Evolutionary conservation across 1,140 invertebrate genomes (phyloP), one percentile per base, ranked within the genome.

Genomic region (Drosophila trapezifrons): DNA sequence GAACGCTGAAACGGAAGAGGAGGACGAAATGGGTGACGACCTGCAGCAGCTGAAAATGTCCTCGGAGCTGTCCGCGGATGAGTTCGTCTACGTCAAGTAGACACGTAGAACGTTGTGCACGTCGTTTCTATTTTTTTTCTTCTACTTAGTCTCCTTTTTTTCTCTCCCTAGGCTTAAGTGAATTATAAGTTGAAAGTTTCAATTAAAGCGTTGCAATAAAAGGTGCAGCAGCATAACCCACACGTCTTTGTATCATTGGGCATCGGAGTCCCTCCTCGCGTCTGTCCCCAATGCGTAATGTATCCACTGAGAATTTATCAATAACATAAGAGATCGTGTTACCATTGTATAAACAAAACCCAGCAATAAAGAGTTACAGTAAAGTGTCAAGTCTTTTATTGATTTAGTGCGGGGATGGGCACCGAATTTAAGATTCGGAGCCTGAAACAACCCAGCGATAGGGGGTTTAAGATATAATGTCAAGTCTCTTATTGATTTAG

Each of bases 201-300:
- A 17, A 43, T 42, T 12, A 60, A 59, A 25, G 29, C 51, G 65
- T 76, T 74, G 80, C 81, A 84, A 84, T 78, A 70, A 65, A 80
- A 62, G 25, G 15, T 66, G 47, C 65, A 67, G 49, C 82, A 46
- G 55, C 38, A 40, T 17, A n/a, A 18, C 22, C n/a, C 15, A 13
- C 5, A 32, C 5, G 29, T 7, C n/a, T 29, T 58, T 38, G 46
- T n/a, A 4, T 13, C 47, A 13, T 27, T 60, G 29, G 7, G n/a
- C 17, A 6, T 15, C 29, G 20, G 6, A 22, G 22, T 22, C 22
- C 22, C 22, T 22, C 22, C 22, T 22, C 22, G 22, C 22, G 27
- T 29, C 8, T 8, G 8, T 10, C 32, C 10, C 32, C 32, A 35
- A 10, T 12, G 10, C 12, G 32, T 35, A 35, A n/a, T 29, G 8